A percentile compares a stretch with the other conserved stretches of the same genome.
phyloP scores from a whole-genome alignment of 1,140 invertebrate species.

The Drosophila takahashii region DNA sequence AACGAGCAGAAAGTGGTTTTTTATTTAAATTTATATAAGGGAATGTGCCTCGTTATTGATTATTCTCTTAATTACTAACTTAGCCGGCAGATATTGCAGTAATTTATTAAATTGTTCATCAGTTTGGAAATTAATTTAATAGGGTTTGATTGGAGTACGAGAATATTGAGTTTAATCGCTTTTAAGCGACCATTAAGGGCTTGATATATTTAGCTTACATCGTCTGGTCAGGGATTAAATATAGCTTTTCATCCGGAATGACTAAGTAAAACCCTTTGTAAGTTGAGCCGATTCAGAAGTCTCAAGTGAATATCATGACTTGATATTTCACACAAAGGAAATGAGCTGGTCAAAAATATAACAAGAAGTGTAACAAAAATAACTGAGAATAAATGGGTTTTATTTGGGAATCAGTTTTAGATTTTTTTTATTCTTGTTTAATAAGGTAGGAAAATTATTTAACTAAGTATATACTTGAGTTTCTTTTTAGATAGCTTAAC shows the following conservation, averaged over 20 bases:
- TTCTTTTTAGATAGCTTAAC: not conserved
- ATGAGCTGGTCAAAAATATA: not conserved
- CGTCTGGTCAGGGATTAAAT: slow-evolving; percentile 6
- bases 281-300: not conserved
- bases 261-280: slow-evolving; percentile 10
- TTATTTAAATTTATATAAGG: slow-evolving; percentile 18
- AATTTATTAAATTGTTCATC: slow-evolving; percentile 16
- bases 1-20: slow-evolving; percentile 25
- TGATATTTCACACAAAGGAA: slow-evolving; percentile 21
- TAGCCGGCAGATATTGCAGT: not conserved
- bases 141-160: not conserved
- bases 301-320: slow-evolving; percentile 6
- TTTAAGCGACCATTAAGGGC: not conserved
- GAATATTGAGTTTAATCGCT: not conserved
- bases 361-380: not conserved
- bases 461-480: no score
- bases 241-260: slow-evolving; percentile 1
- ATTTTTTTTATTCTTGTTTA: not conserved
- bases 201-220: not conserved
- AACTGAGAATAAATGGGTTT: not conserved
- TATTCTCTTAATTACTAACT: slow-evolving; percentile 18
- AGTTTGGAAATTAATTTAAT: slow-evolving; percentile 12
- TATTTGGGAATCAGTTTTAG: not conserved
- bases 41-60: not conserved
- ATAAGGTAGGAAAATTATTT: no score